phyloP scores from a whole-genome alignment of 2,797 vertebrate genomes.

The Enteromius mattozi region DNA sequence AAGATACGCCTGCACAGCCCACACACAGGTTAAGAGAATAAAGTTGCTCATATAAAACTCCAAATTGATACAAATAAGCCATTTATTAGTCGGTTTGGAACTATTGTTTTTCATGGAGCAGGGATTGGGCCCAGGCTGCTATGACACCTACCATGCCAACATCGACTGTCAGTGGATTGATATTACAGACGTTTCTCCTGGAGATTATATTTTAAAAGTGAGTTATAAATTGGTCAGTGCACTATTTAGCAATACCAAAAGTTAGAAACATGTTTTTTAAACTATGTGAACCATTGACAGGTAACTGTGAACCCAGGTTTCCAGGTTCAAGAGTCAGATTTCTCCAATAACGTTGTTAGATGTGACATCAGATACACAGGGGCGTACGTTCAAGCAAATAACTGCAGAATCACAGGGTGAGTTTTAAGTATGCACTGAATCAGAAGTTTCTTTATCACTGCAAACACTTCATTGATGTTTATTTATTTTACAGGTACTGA shows the following conservation, averaged over 20 bases:
- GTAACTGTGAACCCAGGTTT: slow-evolving; percentile 84
- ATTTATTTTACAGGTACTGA: slow-evolving; percentile 25
- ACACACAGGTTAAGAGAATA: slow-evolving; percentile 69
- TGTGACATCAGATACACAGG: slow-evolving; percentile 84
- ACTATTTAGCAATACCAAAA: not conserved
- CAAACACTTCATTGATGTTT: not conserved
- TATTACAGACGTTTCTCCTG: slow-evolving; percentile 83
- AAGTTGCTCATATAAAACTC: not conserved
- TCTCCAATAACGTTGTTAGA: slow-evolving; percentile 81
- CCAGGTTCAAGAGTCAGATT: slow-evolving; percentile 81
- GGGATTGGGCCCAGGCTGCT: slow-evolving; percentile 86
- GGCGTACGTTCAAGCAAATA: slow-evolving; percentile 75
- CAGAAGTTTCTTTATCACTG: not conserved
- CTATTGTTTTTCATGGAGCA: slow-evolving; percentile 55
- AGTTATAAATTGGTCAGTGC: not conserved
- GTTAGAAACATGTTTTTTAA: not conserved
- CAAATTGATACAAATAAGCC: not conserved
- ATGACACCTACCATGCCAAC: slow-evolving; percentile 85
- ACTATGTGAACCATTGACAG: slow-evolving; percentile 59
- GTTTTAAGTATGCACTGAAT: slow-evolving; percentile 1
- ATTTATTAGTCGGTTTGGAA: not conserved
- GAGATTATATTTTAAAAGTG: slow-evolving; percentile 83
- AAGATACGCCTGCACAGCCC: slow-evolving; percentile 82
- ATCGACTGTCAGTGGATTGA: slow-evolving; percentile 90
- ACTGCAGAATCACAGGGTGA: slow-evolving; percentile 81